phyloP scores from a whole-genome alignment of 2,888 invertebrate genomes.

The Polyommatus icarus region DNA sequence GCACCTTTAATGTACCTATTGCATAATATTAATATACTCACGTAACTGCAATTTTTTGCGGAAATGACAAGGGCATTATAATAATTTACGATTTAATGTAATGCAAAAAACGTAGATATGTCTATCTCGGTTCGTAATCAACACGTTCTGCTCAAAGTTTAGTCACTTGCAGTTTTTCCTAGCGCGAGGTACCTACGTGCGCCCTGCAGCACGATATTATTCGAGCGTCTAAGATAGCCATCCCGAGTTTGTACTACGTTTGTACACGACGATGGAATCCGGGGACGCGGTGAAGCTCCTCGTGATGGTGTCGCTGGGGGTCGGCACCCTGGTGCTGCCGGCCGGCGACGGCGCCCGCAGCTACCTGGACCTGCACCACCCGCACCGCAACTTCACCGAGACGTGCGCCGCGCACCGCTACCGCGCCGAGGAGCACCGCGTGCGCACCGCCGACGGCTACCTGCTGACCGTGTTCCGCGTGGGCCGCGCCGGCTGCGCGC shows the following conservation, averaged over 20 bases:
- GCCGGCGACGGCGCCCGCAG: neutral
- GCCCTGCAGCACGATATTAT: neutral
- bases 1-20: too few relatives aligned
- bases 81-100: too few relatives aligned
- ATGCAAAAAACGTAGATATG: neutral
- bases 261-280: neutral
- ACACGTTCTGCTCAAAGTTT: neutral
- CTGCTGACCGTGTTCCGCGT: constrained; percentile 47
- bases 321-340: neutral
- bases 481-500: constrained; percentile 26
- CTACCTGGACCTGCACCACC: neutral
- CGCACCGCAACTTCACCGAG: constrained; percentile 39
- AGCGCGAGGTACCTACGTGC: neutral
- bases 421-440: constrained; percentile 41
- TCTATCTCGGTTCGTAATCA: neutral
- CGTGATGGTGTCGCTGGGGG: neutral
- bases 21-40: too few relatives aligned
- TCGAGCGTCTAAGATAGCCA: neutral
- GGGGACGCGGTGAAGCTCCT: neutral
- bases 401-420: constrained; percentile 44
- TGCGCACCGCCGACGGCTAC: constrained; percentile 52
- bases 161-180: neutral
- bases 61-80: too few relatives aligned
- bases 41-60: too few relatives aligned
- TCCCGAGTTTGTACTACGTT: neutral